Evolutionary conservation across 2,113 vertebrate genomes (phyloP).

Genomic region (Larimichthys polyactis): DNA sequence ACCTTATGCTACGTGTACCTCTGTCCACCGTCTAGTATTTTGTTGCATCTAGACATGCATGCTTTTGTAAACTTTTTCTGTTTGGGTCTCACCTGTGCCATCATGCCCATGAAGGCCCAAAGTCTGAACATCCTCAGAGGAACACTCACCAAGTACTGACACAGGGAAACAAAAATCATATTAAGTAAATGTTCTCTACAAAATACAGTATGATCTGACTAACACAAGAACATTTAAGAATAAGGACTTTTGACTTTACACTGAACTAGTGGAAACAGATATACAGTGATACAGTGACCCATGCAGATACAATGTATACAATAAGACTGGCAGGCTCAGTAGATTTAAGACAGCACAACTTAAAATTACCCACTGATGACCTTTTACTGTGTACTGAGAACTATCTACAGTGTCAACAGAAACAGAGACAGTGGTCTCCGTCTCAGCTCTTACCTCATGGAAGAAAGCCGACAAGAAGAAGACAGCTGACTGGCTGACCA

Average conservation of each 20-base stretch:
- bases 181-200: not conserved
- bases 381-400: not conserved
- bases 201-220: not conserved
- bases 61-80: too few species aligned
- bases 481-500: slow-evolving; percentile 86
- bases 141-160: slow-evolving; percentile 92
- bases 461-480: slow-evolving; percentile 93
- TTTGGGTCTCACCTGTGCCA: slow-evolving; percentile 88
- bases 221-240: not conserved
- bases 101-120: slow-evolving; percentile 96
- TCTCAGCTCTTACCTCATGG: slow-evolving; percentile 87
- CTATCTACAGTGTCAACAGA: slow-evolving; percentile 2
- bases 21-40: too few species aligned
- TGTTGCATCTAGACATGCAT: too few species aligned
- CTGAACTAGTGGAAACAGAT: not conserved
- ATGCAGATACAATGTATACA: not conserved
- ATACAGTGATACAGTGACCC: not conserved
- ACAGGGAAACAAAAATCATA: not conserved
- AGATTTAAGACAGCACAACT: not conserved
- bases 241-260: not conserved
- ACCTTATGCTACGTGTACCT: too few species aligned
- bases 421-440: not conserved
- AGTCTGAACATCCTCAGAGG: slow-evolving; percentile 96
- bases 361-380: too few species aligned
- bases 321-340: not conserved